Base-by-base conservation (phyloP, 2,888 invertebrate species). In the Pomacea canaliculata region DNA sequence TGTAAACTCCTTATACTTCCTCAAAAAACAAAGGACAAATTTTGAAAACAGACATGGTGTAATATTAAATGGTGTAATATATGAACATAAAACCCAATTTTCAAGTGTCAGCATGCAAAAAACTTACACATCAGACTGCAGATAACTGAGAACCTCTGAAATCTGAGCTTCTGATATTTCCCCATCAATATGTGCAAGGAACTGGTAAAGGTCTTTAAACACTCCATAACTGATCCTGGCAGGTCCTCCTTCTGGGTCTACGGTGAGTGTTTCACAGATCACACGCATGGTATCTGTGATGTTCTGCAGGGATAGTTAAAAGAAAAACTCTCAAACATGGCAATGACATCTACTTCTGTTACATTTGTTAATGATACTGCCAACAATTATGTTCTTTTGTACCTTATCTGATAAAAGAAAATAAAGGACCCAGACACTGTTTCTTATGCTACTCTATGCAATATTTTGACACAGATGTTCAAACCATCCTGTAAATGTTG, bases 231-330 rank as follows among this genome's bases (percentile, higher is more conserved):
- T 93, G 66, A 96, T 94, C 84, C 94, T 94, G 0, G 95, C 94
- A 0, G 95, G 94, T 0, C 95, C 96, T 1, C 96, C 96, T 77
- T 96, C 96, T 0, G 96, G 95, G 86, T 96, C 96, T 80, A 94
- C 94, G 0, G 96, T 95, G 73, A 96, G 91, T 0, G 95, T 93
- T 88, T 96, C 95, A 89, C 96, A 96, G 37, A 96, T 92, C 80
- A 95, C 92, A 68, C 94, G 93, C 95, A 96, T 95, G 0, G 96
- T 95, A 86, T 94, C 94, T 5, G 94, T 94, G 23, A 96, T 92
- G 85, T 93, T 94, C 94, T 94, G 93, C 37, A 37, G 37, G 5
- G 37, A 37, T 37, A 5, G 37, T 37, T 37, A 56, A 56, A 56
- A 16, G 3, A 56, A 56, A 56, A 56, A 16, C 51, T 13, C 8